A percentile compares a stretch with the other conserved stretches of the same genome.
Conservation (phyloP, 2,113 vertebrate genomes). For the Stigmatopora nigra region DNA sequence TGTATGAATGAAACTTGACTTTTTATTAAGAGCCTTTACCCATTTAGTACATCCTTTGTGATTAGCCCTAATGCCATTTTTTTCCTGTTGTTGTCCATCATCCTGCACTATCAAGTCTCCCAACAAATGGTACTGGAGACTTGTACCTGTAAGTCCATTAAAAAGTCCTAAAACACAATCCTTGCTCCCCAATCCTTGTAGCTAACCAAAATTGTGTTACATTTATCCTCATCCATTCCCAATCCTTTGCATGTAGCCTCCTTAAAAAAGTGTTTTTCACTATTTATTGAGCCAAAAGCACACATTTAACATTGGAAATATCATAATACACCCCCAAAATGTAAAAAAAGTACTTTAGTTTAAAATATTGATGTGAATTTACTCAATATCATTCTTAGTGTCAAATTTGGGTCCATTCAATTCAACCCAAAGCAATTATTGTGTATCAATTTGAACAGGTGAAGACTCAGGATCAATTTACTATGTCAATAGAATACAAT, state of each 20-base stretch:
- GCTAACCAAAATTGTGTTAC: slow-evolving; percentile 15
- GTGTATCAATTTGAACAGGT: neutral
- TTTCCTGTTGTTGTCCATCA: slow-evolving; percentile 58
- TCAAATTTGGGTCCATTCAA: neutral
- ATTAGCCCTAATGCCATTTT: slow-evolving; percentile 41
- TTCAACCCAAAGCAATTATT: neutral
- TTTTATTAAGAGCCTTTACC: neutral
- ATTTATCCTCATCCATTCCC: neutral
- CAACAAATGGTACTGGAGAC: slow-evolving; percentile 96
- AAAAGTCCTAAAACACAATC: slow-evolving; percentile 31
- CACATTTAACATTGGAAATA: neutral
- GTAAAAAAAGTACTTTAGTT: neutral
- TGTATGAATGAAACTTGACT: neutral
- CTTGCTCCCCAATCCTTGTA: slow-evolving; percentile 7
- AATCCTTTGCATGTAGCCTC: slow-evolving; percentile 45
- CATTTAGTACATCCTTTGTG: neutral
- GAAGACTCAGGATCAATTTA: no score
- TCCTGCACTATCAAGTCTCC: slow-evolving; percentile 80
- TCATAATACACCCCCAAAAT: neutral
- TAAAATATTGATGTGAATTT: neutral
- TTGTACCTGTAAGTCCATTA: slow-evolving; percentile 91
- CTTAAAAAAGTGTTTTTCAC: slow-evolving; percentile 9
- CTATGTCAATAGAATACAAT: no score
- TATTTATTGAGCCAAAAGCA: neutral
- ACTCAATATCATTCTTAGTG: neutral